Conservation (phyloP, 2,797 vertebrate genomes). For the Orestias chungarensis region DNA sequence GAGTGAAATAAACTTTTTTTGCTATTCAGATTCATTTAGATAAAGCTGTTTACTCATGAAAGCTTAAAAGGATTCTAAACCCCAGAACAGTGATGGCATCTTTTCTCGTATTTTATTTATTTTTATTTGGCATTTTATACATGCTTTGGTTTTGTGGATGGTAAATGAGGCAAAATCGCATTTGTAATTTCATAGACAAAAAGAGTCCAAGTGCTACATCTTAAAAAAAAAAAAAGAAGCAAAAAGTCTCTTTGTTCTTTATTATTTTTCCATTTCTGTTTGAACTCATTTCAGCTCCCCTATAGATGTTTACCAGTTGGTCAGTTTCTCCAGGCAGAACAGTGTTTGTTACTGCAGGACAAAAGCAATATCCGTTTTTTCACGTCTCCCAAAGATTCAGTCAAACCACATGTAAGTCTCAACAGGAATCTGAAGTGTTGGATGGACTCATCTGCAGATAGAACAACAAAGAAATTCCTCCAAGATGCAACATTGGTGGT, state of each 20-base stretch:
- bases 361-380: constrained; percentile 10
- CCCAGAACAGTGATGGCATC: no score
- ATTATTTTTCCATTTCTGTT: background rate
- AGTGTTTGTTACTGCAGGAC: constrained; percentile 5
- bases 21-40: background rate
- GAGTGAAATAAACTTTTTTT: background rate
- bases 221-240: constrained; percentile 5
- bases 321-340: constrained; percentile 14
- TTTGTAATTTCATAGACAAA: constrained; percentile 5
- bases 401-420: background rate
- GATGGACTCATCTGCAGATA: constrained; percentile 8
- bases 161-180: background rate
- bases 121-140: background rate
- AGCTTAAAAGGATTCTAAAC: background rate
- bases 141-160: background rate
- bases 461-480: background rate
- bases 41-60: background rate
- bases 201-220: background rate
- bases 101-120: no score
- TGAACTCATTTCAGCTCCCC: constrained; percentile 2
- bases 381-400: background rate
- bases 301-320: background rate
- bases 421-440: background rate
- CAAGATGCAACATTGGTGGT: background rate
- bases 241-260: background rate